Conservation (phyloP, 2,888 invertebrate species). For the Anorthoa munda region DNA sequence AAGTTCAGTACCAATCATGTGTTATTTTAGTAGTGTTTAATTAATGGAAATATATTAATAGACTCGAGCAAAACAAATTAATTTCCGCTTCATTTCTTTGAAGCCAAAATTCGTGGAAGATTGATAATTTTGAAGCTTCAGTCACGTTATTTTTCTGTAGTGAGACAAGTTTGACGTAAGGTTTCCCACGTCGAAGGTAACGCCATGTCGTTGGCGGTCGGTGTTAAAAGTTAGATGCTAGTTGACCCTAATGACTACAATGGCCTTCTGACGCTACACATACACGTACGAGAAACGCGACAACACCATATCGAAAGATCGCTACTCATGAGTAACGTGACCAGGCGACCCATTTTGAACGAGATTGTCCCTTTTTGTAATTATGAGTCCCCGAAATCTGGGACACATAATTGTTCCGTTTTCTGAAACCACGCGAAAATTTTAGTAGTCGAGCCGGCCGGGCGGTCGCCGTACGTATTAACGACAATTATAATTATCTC, state of each 20-base stretch:
- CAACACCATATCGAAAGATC: slow-evolving; percentile 60
- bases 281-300: slow-evolving; percentile 50
- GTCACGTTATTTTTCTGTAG: slow-evolving; percentile 2
- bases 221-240: slow-evolving; percentile 74
- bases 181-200: slow-evolving; percentile 56
- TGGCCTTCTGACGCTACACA: slow-evolving; percentile 76
- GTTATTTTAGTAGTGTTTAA: slow-evolving; percentile 1
- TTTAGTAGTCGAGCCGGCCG: no score
- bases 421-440: no score
- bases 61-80: slow-evolving; percentile 3
- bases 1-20: slow-evolving; percentile 1
- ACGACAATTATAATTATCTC: no score
- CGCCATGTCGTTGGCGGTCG: slow-evolving; percentile 62
- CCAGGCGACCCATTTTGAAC: no score
- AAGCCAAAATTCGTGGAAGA: slow-evolving; percentile 9
- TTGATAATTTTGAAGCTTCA: background rate
- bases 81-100: slow-evolving; percentile 6
- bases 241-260: slow-evolving; percentile 86
- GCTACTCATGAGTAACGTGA: slow-evolving; percentile 36
- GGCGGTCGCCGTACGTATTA: no score
- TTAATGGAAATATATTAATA: slow-evolving; percentile 16
- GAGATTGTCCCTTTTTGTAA: no score
- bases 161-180: background rate
- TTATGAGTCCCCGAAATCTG: no score
- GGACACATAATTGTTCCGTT: no score